A percentile compares a stretch with the other conserved stretches of the same genome.
These are phyloP conservation scores for Fissipunctia ypsillon DNA, from an alignment of 2,888 invertebrate species.

Conservation along the genomic window DNA sequence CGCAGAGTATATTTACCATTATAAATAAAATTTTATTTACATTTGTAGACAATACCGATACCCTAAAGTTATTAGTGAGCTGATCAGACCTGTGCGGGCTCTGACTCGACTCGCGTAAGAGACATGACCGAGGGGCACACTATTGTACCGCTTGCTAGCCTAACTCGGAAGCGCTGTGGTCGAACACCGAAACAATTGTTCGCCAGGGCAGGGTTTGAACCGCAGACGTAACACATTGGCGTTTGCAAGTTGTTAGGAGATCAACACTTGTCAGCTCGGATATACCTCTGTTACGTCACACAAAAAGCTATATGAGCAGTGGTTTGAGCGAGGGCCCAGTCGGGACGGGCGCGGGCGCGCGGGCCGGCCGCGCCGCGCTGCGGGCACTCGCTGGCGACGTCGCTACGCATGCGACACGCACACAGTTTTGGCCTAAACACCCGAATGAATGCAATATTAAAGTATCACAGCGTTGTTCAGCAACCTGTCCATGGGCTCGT, in stretches of 20 bases:
- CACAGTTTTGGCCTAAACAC: constrained; percentile 7
- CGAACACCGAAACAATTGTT: background rate
- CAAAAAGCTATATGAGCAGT: background rate
- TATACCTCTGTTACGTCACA: background rate
- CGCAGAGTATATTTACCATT: constrained; percentile 58
- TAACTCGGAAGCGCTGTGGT: constrained; percentile 3
- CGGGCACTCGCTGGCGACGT: background rate
- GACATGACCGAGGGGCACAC: constrained; percentile 19
- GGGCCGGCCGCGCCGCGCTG: no score
- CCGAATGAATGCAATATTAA: background rate
- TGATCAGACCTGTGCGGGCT: constrained; percentile 28
- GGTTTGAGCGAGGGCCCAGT: background rate
- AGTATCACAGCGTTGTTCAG: background rate
- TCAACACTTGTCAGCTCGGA: background rate
- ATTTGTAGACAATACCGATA: constrained; percentile 42
- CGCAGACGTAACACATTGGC: background rate
- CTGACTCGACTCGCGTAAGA: constrained; percentile 9
- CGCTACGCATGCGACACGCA: background rate
- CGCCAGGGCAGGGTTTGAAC: background rate
- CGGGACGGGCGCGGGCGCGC: no score
- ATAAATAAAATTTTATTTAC: constrained; percentile 36
- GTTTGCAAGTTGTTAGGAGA: background rate
- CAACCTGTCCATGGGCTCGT: background rate
- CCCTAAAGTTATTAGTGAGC: constrained; percentile 54
- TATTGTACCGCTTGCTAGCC: constrained; percentile 1